These are phyloP conservation scores for Drosophila pseudoobscura DNA, from an alignment of 1,140 invertebrate species.

Conservation along the genomic window DNA sequence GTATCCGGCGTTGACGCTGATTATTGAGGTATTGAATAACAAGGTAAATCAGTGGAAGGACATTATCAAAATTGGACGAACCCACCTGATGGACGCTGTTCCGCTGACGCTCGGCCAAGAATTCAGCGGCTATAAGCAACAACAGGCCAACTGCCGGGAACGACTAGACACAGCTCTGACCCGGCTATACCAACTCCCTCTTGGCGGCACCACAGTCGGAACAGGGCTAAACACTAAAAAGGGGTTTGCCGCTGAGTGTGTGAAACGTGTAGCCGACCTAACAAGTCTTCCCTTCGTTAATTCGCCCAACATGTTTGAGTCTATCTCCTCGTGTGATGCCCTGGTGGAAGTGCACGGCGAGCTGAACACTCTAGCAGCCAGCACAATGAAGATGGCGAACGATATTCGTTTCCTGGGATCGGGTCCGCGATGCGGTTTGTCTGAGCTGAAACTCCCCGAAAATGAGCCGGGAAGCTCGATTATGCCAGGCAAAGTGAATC, in stretches of 20 bases:
- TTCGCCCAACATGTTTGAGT: slow-evolving; percentile 99
- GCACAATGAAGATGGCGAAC: slow-evolving; percentile 99
- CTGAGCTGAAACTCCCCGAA: slow-evolving; percentile 96
- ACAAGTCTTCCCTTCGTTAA: slow-evolving; percentile 93
- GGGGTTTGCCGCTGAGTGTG: slow-evolving; percentile 93
- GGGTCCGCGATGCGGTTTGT: slow-evolving; percentile 97
- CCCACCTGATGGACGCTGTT: slow-evolving; percentile 95
- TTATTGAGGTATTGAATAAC: slow-evolving; percentile 88
- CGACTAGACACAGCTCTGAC: slow-evolving; percentile 93
- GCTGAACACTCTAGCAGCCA: slow-evolving; percentile 95
- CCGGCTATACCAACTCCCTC: slow-evolving; percentile 93
- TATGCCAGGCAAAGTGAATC: slow-evolving; percentile 99
- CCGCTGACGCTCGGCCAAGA: slow-evolving; percentile 98
- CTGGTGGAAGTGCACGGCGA: slow-evolving; percentile 97
- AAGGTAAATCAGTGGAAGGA: slow-evolving; percentile 93
- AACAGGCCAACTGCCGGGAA: slow-evolving; percentile 92
- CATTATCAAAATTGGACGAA: slow-evolving; percentile 97
- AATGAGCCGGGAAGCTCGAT: slow-evolving; percentile 99
- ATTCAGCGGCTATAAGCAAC: slow-evolving; percentile 96
- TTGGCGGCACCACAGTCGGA: slow-evolving; percentile 98
- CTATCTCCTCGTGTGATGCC: slow-evolving; percentile 95
- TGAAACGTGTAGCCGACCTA: slow-evolving; percentile 89
- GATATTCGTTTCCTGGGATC: slow-evolving; percentile 98
- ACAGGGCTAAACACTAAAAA: slow-evolving; percentile 94
- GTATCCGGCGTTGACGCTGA: slow-evolving; percentile 89